Evolutionary conservation across 2,113 vertebrate genomes (phyloP), one percentile per base, ranked within the genome.

Genomic region (Hipposideros armiger): DNA sequence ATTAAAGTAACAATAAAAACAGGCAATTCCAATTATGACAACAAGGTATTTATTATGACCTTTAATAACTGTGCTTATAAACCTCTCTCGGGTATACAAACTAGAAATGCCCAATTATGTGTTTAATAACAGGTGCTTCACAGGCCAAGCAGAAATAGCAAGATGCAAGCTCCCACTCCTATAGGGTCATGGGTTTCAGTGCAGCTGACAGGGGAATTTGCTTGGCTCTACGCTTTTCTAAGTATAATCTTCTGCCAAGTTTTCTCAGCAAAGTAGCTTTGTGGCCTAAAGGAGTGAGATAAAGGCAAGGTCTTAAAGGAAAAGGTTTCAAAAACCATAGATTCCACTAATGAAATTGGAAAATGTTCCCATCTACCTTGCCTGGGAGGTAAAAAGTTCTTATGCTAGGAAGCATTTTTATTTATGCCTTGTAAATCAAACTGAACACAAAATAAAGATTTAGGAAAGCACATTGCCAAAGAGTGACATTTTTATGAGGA

Each of bases 201-300:
- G 62, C 81, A 89, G 93, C 89, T 93, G 94, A 97, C 70, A 69
- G 40, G 58, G 52, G 74, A 95, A 94, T 91, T 82, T 93, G 85
- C 96, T 88, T 87, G 77, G 69, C 87, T 91, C 52, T 11, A 28
- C 54, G 83, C 58, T 97, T 97, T 91, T 90, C 60, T 91, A 93
- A 96, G 95, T 80, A 96, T 80, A 91, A 93, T 58, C 4, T 67
- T 88, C 81, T 91, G 91, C 78, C 95, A 97, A 93, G 87, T 95
- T 97, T 95, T 95, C 93, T 96, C 86, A 91, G 78, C 83, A 82
- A 92, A 90, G 76, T 78, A 69, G 16, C 24, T n/a, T 40, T 36
- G 32, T 73, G 83, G 52, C 82, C 69, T 69, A 89, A 93, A 95
- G 73, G 89, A 91, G 85, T 28, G 4, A 94, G 73, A 90, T 52